Evolutionary conservation across 2,888 invertebrate genomes (phyloP).

Genomic region (Thymelicus acteon): DNA sequence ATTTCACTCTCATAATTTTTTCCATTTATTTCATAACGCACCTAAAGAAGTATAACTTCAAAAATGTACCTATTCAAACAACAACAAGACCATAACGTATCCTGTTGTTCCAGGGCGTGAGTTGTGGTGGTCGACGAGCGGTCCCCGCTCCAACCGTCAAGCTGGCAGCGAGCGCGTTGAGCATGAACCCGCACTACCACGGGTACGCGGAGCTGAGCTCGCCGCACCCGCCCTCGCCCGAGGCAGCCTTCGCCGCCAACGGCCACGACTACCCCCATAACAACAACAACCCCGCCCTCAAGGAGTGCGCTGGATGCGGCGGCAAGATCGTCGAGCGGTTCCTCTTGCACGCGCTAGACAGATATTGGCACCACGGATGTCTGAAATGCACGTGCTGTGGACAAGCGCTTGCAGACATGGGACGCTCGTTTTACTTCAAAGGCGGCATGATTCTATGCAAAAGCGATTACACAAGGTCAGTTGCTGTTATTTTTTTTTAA

Average conservation of each 20-base stretch:
- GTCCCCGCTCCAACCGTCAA: constrained; percentile 88
- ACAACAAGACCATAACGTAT: not conserved
- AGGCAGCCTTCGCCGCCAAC: constrained; percentile 87
- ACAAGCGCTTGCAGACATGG: constrained; percentile 95
- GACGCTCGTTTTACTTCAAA: constrained; percentile 96
- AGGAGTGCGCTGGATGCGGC: constrained; percentile 96
- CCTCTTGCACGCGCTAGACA: constrained; percentile 95
- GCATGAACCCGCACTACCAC: constrained; percentile 97
- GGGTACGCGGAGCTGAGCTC: constrained; percentile 92
- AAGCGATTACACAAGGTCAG: constrained; percentile 97
- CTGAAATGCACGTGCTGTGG: constrained; percentile 97
- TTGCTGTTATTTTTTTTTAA: constrained; percentile 39
- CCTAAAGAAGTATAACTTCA: too few relatives aligned
- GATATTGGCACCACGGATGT: constrained; percentile 98
- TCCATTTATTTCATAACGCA: too few relatives aligned
- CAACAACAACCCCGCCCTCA: constrained; percentile 85
- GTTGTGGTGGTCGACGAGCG: constrained; percentile 81
- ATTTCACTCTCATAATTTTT: too few relatives aligned
- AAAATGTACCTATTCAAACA: too few relatives aligned
- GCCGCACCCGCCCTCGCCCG: constrained; percentile 91
- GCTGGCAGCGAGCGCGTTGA: constrained; percentile 94
- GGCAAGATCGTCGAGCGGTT: constrained; percentile 96
- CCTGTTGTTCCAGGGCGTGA: constrained; percentile 77
- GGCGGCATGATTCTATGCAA: constrained; percentile 97
- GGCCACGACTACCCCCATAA: constrained; percentile 86